These are phyloP conservation scores for Haemorhous mexicanus DNA, from an alignment of 2,113 vertebrate genomes.

Conservation along the genomic window DNA sequence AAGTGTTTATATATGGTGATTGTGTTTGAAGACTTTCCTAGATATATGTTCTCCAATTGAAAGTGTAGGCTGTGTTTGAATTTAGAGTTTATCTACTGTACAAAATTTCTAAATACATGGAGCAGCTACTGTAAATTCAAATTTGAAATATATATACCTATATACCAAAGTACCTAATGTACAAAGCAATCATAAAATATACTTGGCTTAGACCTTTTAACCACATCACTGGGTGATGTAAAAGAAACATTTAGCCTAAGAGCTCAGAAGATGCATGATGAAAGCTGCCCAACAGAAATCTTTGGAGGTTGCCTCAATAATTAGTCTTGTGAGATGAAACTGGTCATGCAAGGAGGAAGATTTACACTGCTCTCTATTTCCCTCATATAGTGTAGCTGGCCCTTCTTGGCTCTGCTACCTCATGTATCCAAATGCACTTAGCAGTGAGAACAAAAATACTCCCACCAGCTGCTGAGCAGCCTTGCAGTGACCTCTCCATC, in stretches of 20 bases:
- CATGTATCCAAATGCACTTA: neutral
- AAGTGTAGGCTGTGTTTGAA: neutral
- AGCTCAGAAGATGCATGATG: neutral
- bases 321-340: slow-evolving; percentile 28
- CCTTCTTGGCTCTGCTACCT: neutral
- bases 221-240: neutral
- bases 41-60: neutral
- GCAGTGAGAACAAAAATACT: neutral
- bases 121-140: neutral
- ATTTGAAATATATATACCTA: neutral
- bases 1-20: neutral
- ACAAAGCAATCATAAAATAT: slow-evolving; percentile 22
- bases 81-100: neutral
- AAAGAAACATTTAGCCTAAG: slow-evolving; percentile 28
- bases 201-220: slow-evolving; percentile 15
- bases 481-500: neutral
- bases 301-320: slow-evolving; percentile 17
- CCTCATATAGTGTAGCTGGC: neutral
- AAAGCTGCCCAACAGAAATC: slow-evolving; percentile 4
- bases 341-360: neutral
- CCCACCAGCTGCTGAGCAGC: neutral
- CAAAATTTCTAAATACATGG: neutral
- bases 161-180: neutral
- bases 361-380: neutral
- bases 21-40: neutral